These are phyloP conservation scores for Eclectus roratus DNA, from an alignment of 2,113 vertebrate species.

Conservation along the genomic window DNA sequence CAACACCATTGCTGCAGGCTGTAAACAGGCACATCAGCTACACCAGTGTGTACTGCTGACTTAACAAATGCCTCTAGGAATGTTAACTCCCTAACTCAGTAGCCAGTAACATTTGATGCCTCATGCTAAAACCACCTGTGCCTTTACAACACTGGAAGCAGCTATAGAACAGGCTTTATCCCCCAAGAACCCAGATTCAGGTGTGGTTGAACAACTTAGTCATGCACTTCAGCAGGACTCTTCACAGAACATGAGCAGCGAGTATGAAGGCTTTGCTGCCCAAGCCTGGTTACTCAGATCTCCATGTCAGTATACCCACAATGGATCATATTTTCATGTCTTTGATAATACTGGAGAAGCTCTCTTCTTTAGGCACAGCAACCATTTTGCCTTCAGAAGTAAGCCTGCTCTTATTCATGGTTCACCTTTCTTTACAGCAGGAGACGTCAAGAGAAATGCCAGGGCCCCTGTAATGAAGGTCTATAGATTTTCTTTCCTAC, in stretches of 20 bases:
- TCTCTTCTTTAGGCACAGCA: background rate
- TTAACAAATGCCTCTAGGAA: background rate
- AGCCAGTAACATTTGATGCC: background rate
- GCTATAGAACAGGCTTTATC: background rate
- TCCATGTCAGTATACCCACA: background rate
- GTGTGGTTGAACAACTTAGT: background rate
- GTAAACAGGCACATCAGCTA: background rate
- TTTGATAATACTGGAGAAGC: background rate
- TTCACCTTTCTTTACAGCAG: background rate
- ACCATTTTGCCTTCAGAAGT: background rate
- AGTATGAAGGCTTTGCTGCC: background rate
- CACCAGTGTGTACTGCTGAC: background rate
- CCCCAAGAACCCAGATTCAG: background rate
- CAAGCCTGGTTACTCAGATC: background rate
- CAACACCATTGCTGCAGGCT: background rate
- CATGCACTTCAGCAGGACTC: background rate
- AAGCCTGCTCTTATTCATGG: background rate
- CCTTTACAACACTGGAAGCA: background rate
- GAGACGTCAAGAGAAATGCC: background rate
- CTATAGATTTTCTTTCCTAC: background rate
- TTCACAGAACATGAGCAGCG: background rate
- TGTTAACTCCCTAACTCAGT: background rate
- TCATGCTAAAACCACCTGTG: background rate
- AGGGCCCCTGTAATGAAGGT: background rate
- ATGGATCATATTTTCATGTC: background rate